Base-by-base conservation (phyloP, 1,140 invertebrate species). In the Trinorchestia longiramus region DNA sequence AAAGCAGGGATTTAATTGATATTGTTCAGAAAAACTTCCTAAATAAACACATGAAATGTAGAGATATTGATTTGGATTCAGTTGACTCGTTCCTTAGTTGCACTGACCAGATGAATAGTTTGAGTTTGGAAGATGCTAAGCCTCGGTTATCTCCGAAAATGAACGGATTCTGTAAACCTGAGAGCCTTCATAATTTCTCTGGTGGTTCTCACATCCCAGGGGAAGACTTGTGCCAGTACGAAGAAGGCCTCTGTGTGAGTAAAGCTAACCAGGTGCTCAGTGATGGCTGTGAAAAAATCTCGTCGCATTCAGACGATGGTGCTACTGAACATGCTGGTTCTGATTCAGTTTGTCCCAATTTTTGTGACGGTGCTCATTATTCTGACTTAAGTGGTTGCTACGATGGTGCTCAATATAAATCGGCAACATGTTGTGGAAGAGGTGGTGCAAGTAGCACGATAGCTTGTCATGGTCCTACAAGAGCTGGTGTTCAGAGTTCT, bases 61-160 rank as follows among this genome's bases (percentile, higher is more conserved):
- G 92, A 36, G 92, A 94, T 47, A 11, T 94, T 94, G 92, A 94
- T 94, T 19, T 94, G 43, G 92, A 94, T 43, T 94, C 92, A 3
- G 92, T 94, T 45, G 44, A 45, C 43, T 94, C 92, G 43, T 94
- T 94, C 47, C 92, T 47, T 28, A 94, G 92, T 43, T 94, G 92
- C 41, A 43, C 92, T 94, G 92, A 94, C 47, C 92, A 45, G 40
- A 42, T 45, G 15, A 47, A 40, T n/a, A 94, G 44, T 94, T 45
- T 45, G 40, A 45, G 43, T 36, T 47, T 47, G 43, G 44, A 47
- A n/a, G 92, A 94, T 19, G 43, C 41, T 43, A 94, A 94, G 44
- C 15, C 40, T 47, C 43, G 43, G 92, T 40, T 94, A 19, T 94
- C 92, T 36, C 92, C 92, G 6, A 94, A 94, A 47, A 94, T 94